Evolutionary conservation across 2,888 invertebrate genomes (phyloP), one percentile per base, ranked within the genome.

Genomic region (Scelioninae gen. 2): DNA sequence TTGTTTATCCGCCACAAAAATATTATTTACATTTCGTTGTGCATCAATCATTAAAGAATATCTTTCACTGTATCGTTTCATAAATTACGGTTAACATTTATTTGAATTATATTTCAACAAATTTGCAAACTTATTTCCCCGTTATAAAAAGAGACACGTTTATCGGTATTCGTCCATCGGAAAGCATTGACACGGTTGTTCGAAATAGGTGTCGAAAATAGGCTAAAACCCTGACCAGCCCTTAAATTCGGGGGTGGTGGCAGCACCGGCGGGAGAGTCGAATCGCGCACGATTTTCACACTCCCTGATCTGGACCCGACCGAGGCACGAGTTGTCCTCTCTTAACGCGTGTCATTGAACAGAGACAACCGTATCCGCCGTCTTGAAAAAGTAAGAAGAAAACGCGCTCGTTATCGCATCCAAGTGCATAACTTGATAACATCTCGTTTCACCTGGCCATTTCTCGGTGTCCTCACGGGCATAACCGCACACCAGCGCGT

Each of bases 221-320:
- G 31, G 25, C 37, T 46, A 13, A 31, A 43, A 64, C 31, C 37
- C 46, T 35, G 28, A 39, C 18, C 65, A 65, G 10, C 65, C 65
- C 65, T 65, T 46, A 55, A 46, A 31, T 28, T 9, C 28, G 2
- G 10, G 19, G 16, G 43, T 61, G 45, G 61, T 73, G 67, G 73
- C 55, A 73, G 46, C 73, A 61, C 73, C 68, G 73, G 7, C 22
- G 31, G 46, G 28, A 52, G 61, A 39, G 45, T 50, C 67, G 55
- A 53, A 60, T 58, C 41, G 16, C 25, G 35, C 46, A 60, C 16
- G 19, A 16, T 35, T 53, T 53, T 41, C 52, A 63, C 35, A 63
- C 35, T 43, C 50, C 50, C 63, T 22, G 63, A n/a, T 53, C 60
- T 61, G 61, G 61, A 69, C 61, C 60, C 6, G 37, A 33, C 31